Evolutionary conservation across 2,113 vertebrate species (phyloP).

Genomic region (Ceuthmochares aereus): DNA sequence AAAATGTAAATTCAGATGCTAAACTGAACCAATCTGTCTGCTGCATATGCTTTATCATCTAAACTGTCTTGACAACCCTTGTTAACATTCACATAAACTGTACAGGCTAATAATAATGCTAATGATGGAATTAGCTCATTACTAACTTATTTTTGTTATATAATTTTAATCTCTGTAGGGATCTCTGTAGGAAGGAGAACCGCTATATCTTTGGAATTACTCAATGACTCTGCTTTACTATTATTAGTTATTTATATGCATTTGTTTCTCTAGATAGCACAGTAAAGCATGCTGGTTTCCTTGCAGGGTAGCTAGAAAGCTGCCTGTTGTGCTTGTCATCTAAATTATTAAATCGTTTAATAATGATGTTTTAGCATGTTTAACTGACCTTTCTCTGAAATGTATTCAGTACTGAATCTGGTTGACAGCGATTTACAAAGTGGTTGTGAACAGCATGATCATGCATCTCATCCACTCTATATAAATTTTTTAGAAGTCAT

Average conservation of each 20-base stretch:
- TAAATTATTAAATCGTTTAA: background rate
- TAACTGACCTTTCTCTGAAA: background rate
- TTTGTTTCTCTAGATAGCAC: constrained; percentile 16
- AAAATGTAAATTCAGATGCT: constrained; percentile 49
- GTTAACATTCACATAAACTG: constrained; percentile 46
- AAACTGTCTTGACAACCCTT: constrained; percentile 41
- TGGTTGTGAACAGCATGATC: background rate
- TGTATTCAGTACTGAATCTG: background rate
- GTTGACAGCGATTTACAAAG: background rate
- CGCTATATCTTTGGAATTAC: constrained; percentile 21
- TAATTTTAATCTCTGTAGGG: constrained; percentile 51
- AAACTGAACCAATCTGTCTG: constrained; percentile 43
- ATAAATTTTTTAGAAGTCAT: background rate
- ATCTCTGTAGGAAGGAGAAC: constrained; percentile 28
- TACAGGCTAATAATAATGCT: constrained; percentile 43
- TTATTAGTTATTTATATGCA: constrained; percentile 42
- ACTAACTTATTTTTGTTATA: constrained; percentile 29
- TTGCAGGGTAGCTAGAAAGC: background rate
- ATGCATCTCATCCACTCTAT: background rate
- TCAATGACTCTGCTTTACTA: constrained; percentile 31
- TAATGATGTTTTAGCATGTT: background rate
- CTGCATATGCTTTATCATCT: constrained; percentile 18
- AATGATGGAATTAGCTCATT: constrained; percentile 30
- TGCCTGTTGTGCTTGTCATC: background rate
- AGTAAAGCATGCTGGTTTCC: background rate